Conservation (phyloP, 37 sponge, comb jelly and placozoan genomes). For the Bolinopsis microptera region DNA sequence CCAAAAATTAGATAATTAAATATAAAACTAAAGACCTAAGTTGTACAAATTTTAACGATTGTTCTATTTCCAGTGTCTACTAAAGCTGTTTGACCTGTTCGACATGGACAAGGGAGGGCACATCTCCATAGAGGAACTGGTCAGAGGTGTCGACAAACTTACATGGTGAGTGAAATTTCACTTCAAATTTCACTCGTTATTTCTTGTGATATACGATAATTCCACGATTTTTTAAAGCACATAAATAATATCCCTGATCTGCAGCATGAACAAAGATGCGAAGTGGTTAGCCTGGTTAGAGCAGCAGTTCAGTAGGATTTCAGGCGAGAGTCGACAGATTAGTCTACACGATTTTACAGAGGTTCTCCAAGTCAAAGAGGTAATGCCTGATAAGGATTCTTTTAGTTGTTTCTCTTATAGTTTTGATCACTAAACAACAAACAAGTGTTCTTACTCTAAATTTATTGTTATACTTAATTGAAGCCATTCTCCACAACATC, state of each 20-base stretch:
- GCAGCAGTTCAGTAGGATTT: slow-evolving; percentile 78
- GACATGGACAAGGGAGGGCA: slow-evolving; percentile 73
- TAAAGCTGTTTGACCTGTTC: slow-evolving; percentile 74
- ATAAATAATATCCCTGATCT: background rate
- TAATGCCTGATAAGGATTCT: background rate
- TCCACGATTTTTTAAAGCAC: background rate
- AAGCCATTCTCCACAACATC: no score
- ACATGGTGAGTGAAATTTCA: slow-evolving; percentile 73
- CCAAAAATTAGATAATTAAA: no score
- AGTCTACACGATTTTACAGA: slow-evolving; percentile 75
- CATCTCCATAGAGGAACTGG: slow-evolving; percentile 72
- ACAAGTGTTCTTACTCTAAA: background rate
- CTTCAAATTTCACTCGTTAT: background rate
- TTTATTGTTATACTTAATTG: background rate
- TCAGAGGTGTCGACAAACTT: slow-evolving; percentile 77
- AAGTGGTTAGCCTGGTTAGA: slow-evolving; percentile 91
- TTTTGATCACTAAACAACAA: background rate
- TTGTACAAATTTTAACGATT: no score
- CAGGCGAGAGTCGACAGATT: slow-evolving; percentile 82
- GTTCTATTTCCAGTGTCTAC: slow-evolving; percentile 70
- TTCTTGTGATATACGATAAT: background rate
- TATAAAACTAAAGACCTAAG: no score
- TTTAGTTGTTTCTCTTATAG: background rate
- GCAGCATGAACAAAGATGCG: slow-evolving; percentile 81
- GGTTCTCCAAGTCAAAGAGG: slow-evolving; percentile 70